Conservation (phyloP, 2,113 vertebrate genomes). For the Epinephelus cyanopodus region DNA sequence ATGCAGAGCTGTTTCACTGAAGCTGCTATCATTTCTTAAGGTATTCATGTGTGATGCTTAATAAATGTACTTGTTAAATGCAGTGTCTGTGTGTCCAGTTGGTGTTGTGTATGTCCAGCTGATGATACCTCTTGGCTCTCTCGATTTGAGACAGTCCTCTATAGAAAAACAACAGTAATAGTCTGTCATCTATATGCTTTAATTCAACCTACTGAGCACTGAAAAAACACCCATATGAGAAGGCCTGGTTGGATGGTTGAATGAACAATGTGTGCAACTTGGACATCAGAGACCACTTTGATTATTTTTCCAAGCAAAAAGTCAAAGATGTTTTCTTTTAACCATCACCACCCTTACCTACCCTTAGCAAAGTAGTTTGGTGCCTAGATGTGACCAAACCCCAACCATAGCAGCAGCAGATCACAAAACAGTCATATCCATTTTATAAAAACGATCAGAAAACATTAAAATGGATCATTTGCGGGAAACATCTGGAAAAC, state of each 20-base stretch:
- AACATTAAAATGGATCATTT: no score
- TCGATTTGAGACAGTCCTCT: background rate
- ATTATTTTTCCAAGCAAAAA: background rate
- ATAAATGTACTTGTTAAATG: conserved; percentile 1
- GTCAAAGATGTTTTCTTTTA: no score
- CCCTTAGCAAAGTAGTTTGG: no score
- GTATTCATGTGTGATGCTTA: background rate
- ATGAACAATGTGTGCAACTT: background rate
- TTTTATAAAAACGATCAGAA: no score
- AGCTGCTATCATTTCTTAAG: no score
- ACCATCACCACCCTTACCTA: background rate
- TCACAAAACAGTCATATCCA: background rate
- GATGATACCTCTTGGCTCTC: background rate
- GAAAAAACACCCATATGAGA: background rate
- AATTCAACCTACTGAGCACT: background rate
- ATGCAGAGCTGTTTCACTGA: no score
- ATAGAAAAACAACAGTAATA: background rate
- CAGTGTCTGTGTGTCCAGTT: background rate
- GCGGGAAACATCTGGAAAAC: no score
- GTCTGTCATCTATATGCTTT: background rate
- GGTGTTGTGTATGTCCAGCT: no score
- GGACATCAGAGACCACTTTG: background rate
- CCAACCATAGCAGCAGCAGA: background rate
- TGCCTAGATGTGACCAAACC: background rate
- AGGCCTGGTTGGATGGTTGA: no score